Evolutionary conservation across 2,888 invertebrate genomes (phyloP).

Genomic region (Hermaeophaga mercurialis): DNA sequence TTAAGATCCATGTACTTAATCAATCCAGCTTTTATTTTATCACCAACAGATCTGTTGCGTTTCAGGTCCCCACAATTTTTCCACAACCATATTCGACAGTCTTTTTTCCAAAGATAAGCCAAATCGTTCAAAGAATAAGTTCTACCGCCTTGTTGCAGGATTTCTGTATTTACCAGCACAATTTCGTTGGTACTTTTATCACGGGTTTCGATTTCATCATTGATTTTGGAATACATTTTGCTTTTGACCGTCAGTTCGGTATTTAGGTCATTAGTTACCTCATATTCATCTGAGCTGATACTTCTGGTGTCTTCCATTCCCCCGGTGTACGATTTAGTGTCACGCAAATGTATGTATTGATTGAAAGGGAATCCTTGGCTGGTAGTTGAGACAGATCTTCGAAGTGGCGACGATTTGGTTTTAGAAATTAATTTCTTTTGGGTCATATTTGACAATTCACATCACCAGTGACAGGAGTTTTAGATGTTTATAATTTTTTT

Average conservation of each 20-base stretch:
- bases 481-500: too few relatives aligned
- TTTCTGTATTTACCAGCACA: conserved; percentile 61
- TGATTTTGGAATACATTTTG: conserved; percentile 8
- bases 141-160: conserved; percentile 63
- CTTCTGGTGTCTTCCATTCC: conserved; percentile 42
- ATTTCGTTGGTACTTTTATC: conserved; percentile 48
- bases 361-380: conserved; percentile 39
- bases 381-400: conserved; percentile 43
- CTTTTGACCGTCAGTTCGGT: conserved; percentile 29
- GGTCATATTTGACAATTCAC: conserved; percentile 18
- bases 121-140: conserved; percentile 64
- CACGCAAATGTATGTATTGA: conserved; percentile 44
- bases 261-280: conserved; percentile 30
- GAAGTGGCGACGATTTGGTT: conserved; percentile 34
- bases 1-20: conserved; percentile 22
- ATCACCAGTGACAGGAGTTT: conserved; percentile 30
- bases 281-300: conserved; percentile 37
- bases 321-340: conserved; percentile 46
- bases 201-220: conserved; percentile 42
- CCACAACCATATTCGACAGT: conserved; percentile 70
- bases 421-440: conserved; percentile 36
- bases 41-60: conserved; percentile 47
- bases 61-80: conserved; percentile 52
- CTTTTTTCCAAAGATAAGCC: conserved; percentile 72
- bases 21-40: conserved; percentile 36